Percentiles rank a stretch among this genome's conserved stretches.
These are phyloP conservation scores for Nanger granti DNA, from an alignment of 2,113 vertebrate species.

Conservation along the genomic window DNA sequence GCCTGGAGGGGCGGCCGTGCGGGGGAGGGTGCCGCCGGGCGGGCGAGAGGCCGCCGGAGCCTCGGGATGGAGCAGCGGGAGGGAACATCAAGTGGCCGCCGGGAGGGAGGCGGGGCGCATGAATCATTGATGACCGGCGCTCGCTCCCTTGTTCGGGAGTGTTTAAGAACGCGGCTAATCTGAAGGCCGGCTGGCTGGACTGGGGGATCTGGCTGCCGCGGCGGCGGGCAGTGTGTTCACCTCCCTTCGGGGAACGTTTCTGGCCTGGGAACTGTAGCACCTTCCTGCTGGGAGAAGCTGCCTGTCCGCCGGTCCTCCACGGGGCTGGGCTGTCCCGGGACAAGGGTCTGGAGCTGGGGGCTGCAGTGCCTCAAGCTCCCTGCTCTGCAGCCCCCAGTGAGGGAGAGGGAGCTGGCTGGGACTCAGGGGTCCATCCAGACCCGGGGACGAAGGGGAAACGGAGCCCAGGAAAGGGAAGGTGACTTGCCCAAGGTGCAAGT, in stretches of 20 bases:
- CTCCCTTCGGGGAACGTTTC: conserved; percentile 49
- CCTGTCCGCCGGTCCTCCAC: background rate
- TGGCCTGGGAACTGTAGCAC: conserved; percentile 57
- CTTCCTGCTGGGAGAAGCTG: conserved; percentile 13
- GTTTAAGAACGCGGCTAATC: conserved; percentile 54
- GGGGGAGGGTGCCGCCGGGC: conserved; percentile 61
- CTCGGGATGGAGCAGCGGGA: conserved; percentile 61
- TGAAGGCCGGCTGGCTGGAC: conserved; percentile 74
- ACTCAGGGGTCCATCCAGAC: background rate
- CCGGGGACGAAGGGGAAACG: conserved; percentile 31
- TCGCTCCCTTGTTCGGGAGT: conserved; percentile 31
- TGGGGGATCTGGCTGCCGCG: conserved; percentile 66
- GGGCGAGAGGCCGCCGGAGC: conserved; percentile 41
- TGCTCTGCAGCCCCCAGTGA: background rate
- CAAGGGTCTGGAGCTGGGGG: conserved; percentile 33
- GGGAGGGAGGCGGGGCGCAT: conserved; percentile 71
- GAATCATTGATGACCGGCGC: conserved; percentile 75
- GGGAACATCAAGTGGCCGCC: conserved; percentile 74
- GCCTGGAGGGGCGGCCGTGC: conserved; percentile 60
- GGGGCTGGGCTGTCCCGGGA: background rate
- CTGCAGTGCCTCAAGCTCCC: conserved; percentile 31
- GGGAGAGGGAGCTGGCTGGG: background rate
- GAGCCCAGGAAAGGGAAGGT: background rate
- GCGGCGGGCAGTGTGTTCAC: conserved; percentile 46
- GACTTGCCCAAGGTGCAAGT: background rate